Evolutionary conservation across 2,888 invertebrate genomes (phyloP).

Genomic region (Urechis unicinctus): DNA sequence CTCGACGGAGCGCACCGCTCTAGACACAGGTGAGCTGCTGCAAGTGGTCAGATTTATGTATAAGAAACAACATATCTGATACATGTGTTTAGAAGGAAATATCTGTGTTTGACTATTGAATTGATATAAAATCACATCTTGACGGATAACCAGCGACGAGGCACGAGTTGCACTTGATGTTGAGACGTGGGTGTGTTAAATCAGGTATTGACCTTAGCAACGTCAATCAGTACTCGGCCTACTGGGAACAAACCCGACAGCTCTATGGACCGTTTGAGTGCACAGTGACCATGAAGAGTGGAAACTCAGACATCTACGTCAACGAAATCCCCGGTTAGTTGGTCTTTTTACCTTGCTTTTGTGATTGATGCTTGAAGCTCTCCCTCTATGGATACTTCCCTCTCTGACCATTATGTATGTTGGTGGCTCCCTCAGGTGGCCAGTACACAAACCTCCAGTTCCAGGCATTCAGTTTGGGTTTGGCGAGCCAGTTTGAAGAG

Average conservation of each 20-base stretch:
- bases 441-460: slow-evolving; percentile 99
- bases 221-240: slow-evolving; percentile 91
- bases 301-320: slow-evolving; percentile 96
- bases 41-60: too few species aligned
- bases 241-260: slow-evolving; percentile 96
- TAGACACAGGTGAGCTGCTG: slow-evolving; percentile 63
- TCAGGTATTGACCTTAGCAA: slow-evolving; percentile 55
- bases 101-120: too few species aligned
- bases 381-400: too few species aligned
- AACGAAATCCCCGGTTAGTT: slow-evolving; percentile 89
- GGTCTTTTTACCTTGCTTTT: background rate
- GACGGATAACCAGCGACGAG: too few species aligned
- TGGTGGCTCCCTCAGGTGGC: slow-evolving; percentile 63
- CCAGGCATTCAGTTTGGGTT: slow-evolving; percentile 90
- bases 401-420: too few species aligned
- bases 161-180: too few species aligned
- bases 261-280: slow-evolving; percentile 93
- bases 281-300: slow-evolving; percentile 95
- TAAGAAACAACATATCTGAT: too few species aligned
- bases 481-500: slow-evolving; percentile 94
- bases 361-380: background rate
- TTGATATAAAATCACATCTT: too few species aligned
- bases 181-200: too few species aligned
- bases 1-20: slow-evolving; percentile 65
- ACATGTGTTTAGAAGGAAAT: too few species aligned